Evolutionary conservation across 1,140 invertebrate genomes (phyloP).

Genomic region (Mizuhopecten yessoensis): DNA sequence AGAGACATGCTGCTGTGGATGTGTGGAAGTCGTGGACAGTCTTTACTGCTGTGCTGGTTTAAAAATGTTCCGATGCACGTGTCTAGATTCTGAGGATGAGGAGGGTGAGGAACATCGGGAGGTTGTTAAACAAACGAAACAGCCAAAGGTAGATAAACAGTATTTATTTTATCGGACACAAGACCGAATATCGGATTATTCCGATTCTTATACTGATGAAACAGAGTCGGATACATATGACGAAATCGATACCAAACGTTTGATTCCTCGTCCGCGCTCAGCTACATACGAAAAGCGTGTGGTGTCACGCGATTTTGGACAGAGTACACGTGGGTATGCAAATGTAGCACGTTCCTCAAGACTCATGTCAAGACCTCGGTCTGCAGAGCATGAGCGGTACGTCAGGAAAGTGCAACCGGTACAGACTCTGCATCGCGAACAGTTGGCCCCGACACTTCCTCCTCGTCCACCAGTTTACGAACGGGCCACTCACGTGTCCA

Average conservation of each 20-base stretch:
- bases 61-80: conserved; percentile 15
- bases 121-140: conserved; percentile 16
- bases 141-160: conserved; percentile 12
- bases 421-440: background rate
- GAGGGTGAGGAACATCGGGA: background rate
- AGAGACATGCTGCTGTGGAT: background rate
- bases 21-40: background rate
- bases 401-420: background rate
- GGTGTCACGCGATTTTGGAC: background rate
- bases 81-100: background rate
- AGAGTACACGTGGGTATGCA: background rate
- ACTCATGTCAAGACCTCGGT: background rate
- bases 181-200: background rate
- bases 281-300: conserved; percentile 15
- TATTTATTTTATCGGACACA: conserved; percentile 29
- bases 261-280: background rate
- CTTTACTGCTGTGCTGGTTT: background rate
- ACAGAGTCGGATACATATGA: conserved; percentile 11
- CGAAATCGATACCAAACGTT: background rate
- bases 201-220: background rate
- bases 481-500: background rate
- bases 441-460: background rate
- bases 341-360: background rate
- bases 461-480: background rate
- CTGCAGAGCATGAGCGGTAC: background rate